Conservation (phyloP, 2,888 invertebrate species). For the Leptinotarsa haldemani region DNA sequence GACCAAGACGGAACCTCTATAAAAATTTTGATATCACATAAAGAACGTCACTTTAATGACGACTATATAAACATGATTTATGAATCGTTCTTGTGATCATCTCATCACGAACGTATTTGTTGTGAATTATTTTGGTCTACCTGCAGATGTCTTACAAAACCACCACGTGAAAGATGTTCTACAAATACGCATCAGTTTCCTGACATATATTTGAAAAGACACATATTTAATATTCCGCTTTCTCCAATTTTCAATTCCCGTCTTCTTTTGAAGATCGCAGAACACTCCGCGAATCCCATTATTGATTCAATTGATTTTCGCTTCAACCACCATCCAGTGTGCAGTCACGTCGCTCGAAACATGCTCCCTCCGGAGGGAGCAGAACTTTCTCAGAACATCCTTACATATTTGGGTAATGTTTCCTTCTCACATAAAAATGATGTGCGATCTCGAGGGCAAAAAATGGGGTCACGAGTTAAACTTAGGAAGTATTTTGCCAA, state of each 20-base stretch:
- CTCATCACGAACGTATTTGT: too few species aligned
- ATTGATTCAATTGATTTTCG: not conserved
- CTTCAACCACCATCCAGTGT: not conserved
- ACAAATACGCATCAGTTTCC: too few species aligned
- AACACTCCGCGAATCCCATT: not conserved
- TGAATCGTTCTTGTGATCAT: too few species aligned
- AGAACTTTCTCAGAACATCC: slow-evolving; percentile 31
- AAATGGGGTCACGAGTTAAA: slow-evolving; percentile 42
- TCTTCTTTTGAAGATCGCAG: not conserved
- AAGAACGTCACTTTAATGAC: too few species aligned
- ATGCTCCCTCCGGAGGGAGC: slow-evolving; percentile 8
- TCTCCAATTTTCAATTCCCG: not conserved
- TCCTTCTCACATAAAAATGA: slow-evolving; percentile 42
- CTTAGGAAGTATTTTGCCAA: slow-evolving; percentile 46
- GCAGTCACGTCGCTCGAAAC: slow-evolving; percentile 23
- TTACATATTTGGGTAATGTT: slow-evolving; percentile 44
- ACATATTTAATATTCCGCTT: too few species aligned
- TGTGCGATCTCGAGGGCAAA: slow-evolving; percentile 38
- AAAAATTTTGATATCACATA: too few species aligned
- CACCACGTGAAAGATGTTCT: too few species aligned
- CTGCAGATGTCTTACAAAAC: too few species aligned
- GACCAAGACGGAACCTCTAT: too few species aligned
- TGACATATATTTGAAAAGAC: too few species aligned
- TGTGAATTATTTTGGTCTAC: too few species aligned
- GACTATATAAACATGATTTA: too few species aligned